These are phyloP conservation scores for Tenrec ecaudatus DNA, from an alignment of 2,113 vertebrate genomes.

Conservation along the genomic window DNA sequence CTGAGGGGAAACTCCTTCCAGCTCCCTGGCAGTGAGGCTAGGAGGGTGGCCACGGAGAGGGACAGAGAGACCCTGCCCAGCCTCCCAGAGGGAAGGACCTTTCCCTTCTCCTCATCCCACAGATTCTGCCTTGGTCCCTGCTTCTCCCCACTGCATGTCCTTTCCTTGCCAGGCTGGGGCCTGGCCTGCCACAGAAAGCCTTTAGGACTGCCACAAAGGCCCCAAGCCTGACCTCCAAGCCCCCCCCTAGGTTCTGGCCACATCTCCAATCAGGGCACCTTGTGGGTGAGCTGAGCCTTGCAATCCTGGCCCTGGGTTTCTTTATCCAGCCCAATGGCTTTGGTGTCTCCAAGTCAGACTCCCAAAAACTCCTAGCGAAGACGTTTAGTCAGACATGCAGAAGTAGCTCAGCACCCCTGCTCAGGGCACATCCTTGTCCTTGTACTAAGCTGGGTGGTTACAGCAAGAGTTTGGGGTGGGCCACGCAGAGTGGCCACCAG, in stretches of 20 bases:
- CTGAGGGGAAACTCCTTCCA: constrained; percentile 9
- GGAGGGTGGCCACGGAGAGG: neutral
- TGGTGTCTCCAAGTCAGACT: neutral
- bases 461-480: neutral
- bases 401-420: neutral
- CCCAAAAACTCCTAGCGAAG: neutral
- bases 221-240: neutral
- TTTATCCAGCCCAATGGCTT: neutral
- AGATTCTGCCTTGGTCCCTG: neutral
- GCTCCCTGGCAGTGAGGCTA: neutral
- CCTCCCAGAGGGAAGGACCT: neutral
- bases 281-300: neutral
- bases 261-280: constrained; percentile 10
- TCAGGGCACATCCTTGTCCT: neutral
- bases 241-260: neutral
- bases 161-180: neutral
- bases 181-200: neutral
- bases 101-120: neutral
- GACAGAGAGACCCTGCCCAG: neutral
- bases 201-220: neutral
- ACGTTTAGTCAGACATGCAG: neutral
- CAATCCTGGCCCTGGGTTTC: neutral
- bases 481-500: neutral
- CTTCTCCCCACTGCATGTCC: neutral
- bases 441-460: neutral